Evolutionary conservation across 1,140 invertebrate species (phyloP).

Genomic region (Drepana arcuata): DNA sequence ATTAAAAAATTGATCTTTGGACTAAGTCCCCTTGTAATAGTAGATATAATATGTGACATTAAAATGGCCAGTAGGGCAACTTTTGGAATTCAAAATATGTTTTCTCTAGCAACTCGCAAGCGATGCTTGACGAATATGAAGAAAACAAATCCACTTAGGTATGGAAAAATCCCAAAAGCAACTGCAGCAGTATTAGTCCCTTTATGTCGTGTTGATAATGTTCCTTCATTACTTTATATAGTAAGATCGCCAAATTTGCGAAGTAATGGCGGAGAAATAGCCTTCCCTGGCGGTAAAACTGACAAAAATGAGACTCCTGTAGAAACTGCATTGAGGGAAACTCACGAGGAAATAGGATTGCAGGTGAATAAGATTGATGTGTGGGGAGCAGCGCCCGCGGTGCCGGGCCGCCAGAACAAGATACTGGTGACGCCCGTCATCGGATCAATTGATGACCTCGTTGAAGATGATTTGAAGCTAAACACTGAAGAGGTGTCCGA

Average conservation of each 20-base stretch:
- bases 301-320: constrained; percentile 78
- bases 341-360: constrained; percentile 89
- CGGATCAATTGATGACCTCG: constrained; percentile 75
- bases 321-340: constrained; percentile 87
- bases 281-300: constrained; percentile 90
- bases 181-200: constrained; percentile 78
- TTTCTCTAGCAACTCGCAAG: constrained; percentile 36
- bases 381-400: constrained; percentile 75
- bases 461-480: constrained; percentile 71
- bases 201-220: constrained; percentile 78
- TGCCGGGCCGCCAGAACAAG: constrained; percentile 71
- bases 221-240: constrained; percentile 87
- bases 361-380: constrained; percentile 77
- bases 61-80: constrained; percentile 12
- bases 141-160: constrained; percentile 25
- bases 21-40: no score
- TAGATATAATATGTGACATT: not conserved
- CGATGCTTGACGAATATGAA: constrained; percentile 43
- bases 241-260: constrained; percentile 81
- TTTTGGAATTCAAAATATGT: constrained; percentile 34
- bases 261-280: constrained; percentile 85
- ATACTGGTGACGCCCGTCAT: constrained; percentile 82
- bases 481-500: constrained; percentile 84
- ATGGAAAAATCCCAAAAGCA: constrained; percentile 14
- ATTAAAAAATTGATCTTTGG: not conserved